Evolutionary conservation across 2,797 vertebrate genomes (phyloP).

Genomic region (Apogon talboti): DNA sequence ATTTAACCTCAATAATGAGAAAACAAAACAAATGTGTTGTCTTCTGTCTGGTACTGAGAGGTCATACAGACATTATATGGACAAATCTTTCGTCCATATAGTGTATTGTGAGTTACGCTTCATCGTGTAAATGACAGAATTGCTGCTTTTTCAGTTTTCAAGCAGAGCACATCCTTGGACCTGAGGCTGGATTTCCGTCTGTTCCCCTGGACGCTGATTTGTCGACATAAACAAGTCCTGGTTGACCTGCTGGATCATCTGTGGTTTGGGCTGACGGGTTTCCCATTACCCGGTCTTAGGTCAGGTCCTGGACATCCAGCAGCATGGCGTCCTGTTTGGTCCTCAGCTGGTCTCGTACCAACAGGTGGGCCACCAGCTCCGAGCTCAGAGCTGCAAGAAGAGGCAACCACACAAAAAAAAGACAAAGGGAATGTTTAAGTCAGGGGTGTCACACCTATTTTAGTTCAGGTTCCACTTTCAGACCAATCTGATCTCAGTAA

Average conservation of each 20-base stretch:
- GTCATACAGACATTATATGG: no score
- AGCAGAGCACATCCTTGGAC: no score
- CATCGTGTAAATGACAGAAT: no score
- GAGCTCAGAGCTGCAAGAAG: slow-evolving; percentile 79
- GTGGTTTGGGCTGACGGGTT: not conserved
- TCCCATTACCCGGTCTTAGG: slow-evolving; percentile 46
- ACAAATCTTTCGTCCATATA: no score
- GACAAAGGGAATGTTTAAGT: no score
- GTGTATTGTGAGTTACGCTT: no score
- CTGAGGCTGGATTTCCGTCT: not conserved
- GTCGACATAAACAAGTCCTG: not conserved
- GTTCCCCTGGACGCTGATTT: not conserved
- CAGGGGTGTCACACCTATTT: no score
- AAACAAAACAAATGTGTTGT: no score
- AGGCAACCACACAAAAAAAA: not conserved
- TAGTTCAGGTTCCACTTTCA: no score
- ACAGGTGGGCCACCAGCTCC: slow-evolving; percentile 76
- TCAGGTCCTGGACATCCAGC: slow-evolving; percentile 79
- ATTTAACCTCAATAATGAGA: no score
- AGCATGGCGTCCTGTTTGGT: slow-evolving; percentile 82
- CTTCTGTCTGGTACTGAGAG: no score
- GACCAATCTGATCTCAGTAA: no score
- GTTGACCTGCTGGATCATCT: not conserved
- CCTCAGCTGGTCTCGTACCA: slow-evolving; percentile 78
- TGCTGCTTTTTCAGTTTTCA: not conserved